These are phyloP conservation scores for Lasioglossum marginatum DNA, from an alignment of 2,888 invertebrate species.

Conservation along the genomic window DNA sequence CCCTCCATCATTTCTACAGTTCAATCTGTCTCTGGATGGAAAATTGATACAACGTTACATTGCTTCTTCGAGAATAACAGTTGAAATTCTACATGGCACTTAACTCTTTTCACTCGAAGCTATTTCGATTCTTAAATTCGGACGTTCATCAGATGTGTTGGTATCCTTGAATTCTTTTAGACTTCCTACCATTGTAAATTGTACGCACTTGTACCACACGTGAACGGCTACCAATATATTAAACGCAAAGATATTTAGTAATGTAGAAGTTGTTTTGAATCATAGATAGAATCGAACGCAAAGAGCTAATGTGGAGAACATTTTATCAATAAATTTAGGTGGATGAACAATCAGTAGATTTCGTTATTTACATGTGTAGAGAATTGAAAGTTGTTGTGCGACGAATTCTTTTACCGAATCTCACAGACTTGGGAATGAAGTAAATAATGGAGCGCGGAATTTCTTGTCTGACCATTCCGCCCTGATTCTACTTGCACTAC, in stretches of 20 bases:
- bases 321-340: too few species aligned
- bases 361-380: background rate
- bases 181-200: too few species aligned
- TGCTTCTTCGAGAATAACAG: background rate
- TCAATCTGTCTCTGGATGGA: background rate
- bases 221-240: background rate
- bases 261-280: background rate
- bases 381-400: background rate
- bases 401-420: background rate
- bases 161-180: background rate
- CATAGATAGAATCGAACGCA: too few species aligned
- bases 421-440: background rate
- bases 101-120: background rate
- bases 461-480: background rate
- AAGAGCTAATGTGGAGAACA: too few species aligned
- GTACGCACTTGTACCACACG: background rate
- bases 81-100: background rate
- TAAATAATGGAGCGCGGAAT: background rate
- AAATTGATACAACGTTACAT: background rate
- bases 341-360: background rate
- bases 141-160: background rate
- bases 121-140: background rate
- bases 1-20: background rate
- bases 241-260: background rate
- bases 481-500: background rate